Evolutionary conservation across 2,888 invertebrate genomes (phyloP).

Genomic region (Monochamus alternatus): DNA sequence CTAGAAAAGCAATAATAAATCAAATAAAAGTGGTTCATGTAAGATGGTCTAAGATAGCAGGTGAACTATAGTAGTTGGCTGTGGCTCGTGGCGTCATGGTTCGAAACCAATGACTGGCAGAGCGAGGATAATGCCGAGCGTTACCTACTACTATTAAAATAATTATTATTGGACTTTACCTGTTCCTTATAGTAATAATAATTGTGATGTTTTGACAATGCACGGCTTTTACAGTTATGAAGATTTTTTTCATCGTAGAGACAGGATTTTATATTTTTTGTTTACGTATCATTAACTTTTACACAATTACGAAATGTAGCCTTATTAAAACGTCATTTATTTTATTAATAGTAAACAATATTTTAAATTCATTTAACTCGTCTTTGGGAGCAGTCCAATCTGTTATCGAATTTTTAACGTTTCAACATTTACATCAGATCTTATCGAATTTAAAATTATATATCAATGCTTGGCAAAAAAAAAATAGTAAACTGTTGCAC

Average conservation of each 20-base stretch:
- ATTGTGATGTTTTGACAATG: conserved; percentile 66
- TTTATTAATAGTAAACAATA: not conserved
- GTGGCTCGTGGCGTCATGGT: conserved; percentile 73
- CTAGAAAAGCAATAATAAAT: conserved; percentile 57
- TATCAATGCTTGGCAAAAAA: no score
- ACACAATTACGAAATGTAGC: not conserved
- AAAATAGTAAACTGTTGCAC: no score
- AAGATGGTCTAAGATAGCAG: conserved; percentile 66
- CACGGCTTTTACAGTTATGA: conserved; percentile 61
- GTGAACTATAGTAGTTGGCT: conserved; percentile 69
- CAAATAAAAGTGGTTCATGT: conserved; percentile 66
- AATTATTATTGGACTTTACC: conserved; percentile 70
- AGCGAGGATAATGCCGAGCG: conserved; percentile 72
- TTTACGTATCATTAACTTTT: conserved; percentile 20
- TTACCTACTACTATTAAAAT: conserved; percentile 71
- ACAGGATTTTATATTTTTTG: conserved; percentile 5
- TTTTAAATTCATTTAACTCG: not conserved
- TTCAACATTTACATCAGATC: no score
- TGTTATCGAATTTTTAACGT: no score
- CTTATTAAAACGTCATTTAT: conserved; percentile 25
- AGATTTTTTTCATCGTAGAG: conserved; percentile 46
- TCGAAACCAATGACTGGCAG: conserved; percentile 73
- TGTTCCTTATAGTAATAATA: conserved; percentile 65
- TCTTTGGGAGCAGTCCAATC: no score
- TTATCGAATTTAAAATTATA: no score